These are phyloP conservation scores for Agrochola litura DNA, from an alignment of 2,888 invertebrate species.

Conservation along the genomic window DNA sequence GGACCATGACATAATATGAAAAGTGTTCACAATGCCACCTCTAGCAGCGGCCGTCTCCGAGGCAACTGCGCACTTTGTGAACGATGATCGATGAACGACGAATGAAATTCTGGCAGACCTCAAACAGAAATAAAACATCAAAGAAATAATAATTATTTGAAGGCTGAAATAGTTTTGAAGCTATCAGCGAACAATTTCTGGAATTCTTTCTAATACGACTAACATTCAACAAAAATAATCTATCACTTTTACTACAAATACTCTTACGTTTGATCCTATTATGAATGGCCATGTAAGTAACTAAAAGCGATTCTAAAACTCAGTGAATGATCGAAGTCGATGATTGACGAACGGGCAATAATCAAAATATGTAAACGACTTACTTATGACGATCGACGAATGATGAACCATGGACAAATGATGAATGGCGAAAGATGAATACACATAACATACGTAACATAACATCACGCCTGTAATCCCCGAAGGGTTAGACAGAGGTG, in stretches of 20 bases:
- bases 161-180: neutral
- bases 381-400: no score
- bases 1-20: no score
- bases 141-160: no score
- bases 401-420: neutral
- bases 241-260: slow-evolving; percentile 67
- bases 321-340: slow-evolving; percentile 1
- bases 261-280: slow-evolving; percentile 65
- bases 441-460: no score
- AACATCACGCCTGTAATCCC: no score
- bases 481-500: no score
- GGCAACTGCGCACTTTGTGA: neutral
- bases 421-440: neutral
- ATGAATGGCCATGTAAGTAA: slow-evolving; percentile 71
- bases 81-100: neutral
- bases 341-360: neutral
- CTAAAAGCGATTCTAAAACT: slow-evolving; percentile 77
- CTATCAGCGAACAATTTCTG: slow-evolving; percentile 8
- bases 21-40: neutral
- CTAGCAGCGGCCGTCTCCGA: neutral
- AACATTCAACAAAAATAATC: slow-evolving; percentile 48
- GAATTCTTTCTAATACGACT: slow-evolving; percentile 26
- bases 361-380: no score
- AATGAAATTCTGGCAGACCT: neutral
- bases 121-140: no score